These are phyloP conservation scores for Spinus pinus DNA, from an alignment of 2,797 vertebrate genomes.

Conservation along the genomic window DNA sequence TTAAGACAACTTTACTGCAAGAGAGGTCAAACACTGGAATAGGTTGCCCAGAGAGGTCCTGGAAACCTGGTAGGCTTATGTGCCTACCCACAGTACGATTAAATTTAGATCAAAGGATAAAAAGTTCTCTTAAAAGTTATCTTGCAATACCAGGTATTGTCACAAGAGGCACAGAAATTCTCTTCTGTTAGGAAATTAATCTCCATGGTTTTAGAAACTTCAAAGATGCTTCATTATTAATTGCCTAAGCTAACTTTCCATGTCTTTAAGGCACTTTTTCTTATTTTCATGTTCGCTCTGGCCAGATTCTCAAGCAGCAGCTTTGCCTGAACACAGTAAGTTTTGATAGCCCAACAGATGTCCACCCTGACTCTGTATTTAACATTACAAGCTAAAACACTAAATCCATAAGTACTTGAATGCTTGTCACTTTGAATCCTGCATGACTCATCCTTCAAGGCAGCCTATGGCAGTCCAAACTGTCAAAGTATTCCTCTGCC, in stretches of 20 bases:
- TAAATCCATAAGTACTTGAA: background rate
- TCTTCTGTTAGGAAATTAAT: background rate
- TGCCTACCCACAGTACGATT: background rate
- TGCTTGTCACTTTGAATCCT: background rate
- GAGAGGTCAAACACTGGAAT: background rate
- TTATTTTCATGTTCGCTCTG: background rate
- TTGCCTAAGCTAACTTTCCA: background rate
- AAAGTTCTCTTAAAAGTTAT: background rate
- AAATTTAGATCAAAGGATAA: conserved; percentile 18
- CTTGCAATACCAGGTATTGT: background rate
- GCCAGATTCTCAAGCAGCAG: background rate
- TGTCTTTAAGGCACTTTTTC: background rate
- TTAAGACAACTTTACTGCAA: background rate
- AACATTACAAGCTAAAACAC: background rate
- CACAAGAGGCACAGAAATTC: background rate
- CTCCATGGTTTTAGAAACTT: background rate
- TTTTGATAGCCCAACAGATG: background rate
- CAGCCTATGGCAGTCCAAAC: background rate
- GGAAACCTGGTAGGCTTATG: background rate
- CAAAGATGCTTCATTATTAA: background rate
- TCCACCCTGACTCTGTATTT: background rate
- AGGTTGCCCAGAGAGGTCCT: background rate
- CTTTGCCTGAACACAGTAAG: background rate
- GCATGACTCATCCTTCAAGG: background rate
- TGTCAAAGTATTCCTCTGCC: background rate